Evolutionary conservation across 2,797 vertebrate species (phyloP), one percentile per base, ranked within the genome.

Genomic region (Anabacerthia variegaticeps): DNA sequence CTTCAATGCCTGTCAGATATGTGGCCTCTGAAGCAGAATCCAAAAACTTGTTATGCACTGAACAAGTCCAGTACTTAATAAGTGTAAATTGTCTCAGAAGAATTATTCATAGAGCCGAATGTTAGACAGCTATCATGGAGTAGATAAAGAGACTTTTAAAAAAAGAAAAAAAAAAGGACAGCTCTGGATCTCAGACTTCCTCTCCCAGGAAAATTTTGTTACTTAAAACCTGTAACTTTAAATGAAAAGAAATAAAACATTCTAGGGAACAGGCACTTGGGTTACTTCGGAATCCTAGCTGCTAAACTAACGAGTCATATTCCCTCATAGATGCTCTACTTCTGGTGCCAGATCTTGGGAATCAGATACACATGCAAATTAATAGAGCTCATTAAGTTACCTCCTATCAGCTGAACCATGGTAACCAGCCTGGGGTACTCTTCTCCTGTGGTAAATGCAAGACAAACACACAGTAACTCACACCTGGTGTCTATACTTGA

Each of bases 361-460:
- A 95, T 93, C 83, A 90, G 89, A 95, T 92, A 94, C 66, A 66
- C 76, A 75, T 68, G 85, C 72, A 93, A 86, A 92, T 88, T 88
- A 91, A 75, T 3, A 58, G 88, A 86, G 74, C 82, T 93, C 39
- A 84, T 97, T 94, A 81, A 72, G 77, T 96, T 97, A 95, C 94
- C 92, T 78, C 73, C 49, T 90, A 86, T 78, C 93, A 80, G 85
- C 44, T 24, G 88, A 93, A 74, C 91, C 93, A 88, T 54, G 89
- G 95, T 49, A 93, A 93, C 87, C 61, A 36, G 69, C 54, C 75
- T 24, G 24, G 17, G 69, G 48, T 44, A 59, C 87, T 78, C 73
- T 74, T 92, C 91, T 92, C 72, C 68, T 37, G 55, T 77, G 27
- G 82, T 92, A 89, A 69, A 86, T 1, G n/a, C 12, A 62, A 92